These are phyloP conservation scores for Bubo scandiacus DNA, from an alignment of 2,113 vertebrate species.

Conservation along the genomic window DNA sequence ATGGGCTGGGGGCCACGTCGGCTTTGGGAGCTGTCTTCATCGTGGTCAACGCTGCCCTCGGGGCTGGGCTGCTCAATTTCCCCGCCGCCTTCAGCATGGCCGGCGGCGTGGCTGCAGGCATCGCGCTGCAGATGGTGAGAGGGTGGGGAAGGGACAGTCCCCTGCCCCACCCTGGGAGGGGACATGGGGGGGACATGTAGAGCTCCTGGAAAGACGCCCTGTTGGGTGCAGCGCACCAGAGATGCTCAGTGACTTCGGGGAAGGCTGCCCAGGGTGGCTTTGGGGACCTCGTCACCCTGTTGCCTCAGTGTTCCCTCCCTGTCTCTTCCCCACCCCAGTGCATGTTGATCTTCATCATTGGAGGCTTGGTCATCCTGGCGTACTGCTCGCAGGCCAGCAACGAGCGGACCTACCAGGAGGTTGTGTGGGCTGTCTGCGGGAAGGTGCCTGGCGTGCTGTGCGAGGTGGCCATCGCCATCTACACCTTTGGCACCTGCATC, in stretches of 20 bases:
- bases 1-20: constrained; percentile 69
- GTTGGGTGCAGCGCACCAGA: neutral
- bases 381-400: constrained; percentile 95
- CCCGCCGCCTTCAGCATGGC: constrained; percentile 94
- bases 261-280: neutral
- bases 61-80: constrained; percentile 95
- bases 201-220: neutral
- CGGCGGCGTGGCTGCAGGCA: constrained; percentile 84
- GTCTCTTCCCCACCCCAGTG: constrained; percentile 71
- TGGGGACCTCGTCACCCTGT: neutral
- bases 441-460: constrained; percentile 86
- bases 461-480: constrained; percentile 89
- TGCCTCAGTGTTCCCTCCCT: neutral
- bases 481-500: constrained; percentile 97
- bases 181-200: rapidly evolving
- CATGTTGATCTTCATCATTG: constrained; percentile 95
- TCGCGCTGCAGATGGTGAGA: constrained; percentile 90
- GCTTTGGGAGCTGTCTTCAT: constrained; percentile 88
- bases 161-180: neutral
- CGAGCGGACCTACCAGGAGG: constrained; percentile 94
- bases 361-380: constrained; percentile 90
- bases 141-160: neutral
- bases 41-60: constrained; percentile 93
- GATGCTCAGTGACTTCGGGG: neutral
- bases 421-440: constrained; percentile 92